These are phyloP conservation scores for Pogonocherus hispidulus DNA, from an alignment of 2,888 invertebrate species.

Conservation along the genomic window DNA sequence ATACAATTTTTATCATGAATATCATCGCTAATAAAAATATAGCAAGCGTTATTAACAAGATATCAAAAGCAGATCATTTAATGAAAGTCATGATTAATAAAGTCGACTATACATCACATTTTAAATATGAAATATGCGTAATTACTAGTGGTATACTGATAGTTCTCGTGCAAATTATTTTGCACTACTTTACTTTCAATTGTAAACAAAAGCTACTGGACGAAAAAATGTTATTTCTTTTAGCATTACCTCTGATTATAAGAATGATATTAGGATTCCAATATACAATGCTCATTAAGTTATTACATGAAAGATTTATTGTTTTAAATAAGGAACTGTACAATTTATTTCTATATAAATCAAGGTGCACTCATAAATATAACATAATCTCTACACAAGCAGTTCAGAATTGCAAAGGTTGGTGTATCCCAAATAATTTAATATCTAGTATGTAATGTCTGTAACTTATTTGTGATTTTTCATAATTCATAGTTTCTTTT, in stretches of 20 bases:
- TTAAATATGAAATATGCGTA: neutral
- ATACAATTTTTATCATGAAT: conserved; percentile 12
- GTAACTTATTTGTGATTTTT: too few species aligned
- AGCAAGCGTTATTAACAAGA: conserved; percentile 14
- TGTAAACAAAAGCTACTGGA: neutral
- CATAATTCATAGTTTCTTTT: too few species aligned
- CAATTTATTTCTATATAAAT: neutral
- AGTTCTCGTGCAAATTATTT: neutral
- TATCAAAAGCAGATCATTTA: neutral
- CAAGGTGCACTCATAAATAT: too few species aligned
- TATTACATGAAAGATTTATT: neutral
- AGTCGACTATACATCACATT: neutral
- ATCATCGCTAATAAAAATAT: conserved; percentile 7
- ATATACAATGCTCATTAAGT: neutral
- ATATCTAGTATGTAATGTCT: too few species aligned
- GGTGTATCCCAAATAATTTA: neutral
- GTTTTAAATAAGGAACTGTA: conserved; percentile 1
- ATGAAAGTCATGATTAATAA: neutral
- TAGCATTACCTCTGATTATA: neutral
- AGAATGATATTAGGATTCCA: neutral
- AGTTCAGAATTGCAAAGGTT: neutral
- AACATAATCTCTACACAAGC: neutral
- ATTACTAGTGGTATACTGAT: neutral
- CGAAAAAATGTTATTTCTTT: neutral
- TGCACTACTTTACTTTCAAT: neutral